Conservation (phyloP, 64 coral and sea anemone genomes). For the Dendrophyllia cribrosa region DNA sequence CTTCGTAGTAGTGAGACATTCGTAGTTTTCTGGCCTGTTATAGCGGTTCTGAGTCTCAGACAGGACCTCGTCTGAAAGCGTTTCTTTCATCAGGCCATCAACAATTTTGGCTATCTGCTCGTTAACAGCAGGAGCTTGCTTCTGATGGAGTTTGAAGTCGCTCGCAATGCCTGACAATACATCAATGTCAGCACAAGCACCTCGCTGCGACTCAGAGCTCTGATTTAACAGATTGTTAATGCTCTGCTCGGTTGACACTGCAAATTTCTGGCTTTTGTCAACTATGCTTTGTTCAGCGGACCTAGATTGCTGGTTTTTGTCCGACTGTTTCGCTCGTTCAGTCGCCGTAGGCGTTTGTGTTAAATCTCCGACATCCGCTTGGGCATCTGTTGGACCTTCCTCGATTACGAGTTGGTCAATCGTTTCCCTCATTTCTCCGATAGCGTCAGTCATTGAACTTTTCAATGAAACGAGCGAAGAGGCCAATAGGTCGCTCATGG, state of each 20-base stretch:
- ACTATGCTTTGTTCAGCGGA: background rate
- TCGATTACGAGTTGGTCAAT: too few species aligned
- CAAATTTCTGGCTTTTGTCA: background rate
- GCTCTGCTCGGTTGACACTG: background rate
- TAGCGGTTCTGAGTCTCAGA: conserved; percentile 32
- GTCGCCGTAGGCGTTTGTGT: too few species aligned
- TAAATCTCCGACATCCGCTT: too few species aligned
- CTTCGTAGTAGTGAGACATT: conserved; percentile 17
- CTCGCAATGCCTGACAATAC: conserved; percentile 42
- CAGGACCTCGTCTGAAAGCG: conserved; percentile 19
- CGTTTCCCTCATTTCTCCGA: too few species aligned
- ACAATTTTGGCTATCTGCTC: conserved; percentile 38
- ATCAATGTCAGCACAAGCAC: background rate
- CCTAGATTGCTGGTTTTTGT: conserved; percentile 35
- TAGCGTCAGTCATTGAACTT: too few species aligned
- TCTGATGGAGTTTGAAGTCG: conserved; percentile 32
- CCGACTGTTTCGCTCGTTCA: background rate
- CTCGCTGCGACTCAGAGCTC: background rate
- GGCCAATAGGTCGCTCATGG: too few species aligned
- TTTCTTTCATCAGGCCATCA: background rate
- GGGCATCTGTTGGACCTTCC: too few species aligned
- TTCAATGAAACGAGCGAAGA: too few species aligned
- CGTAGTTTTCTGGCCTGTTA: conserved; percentile 42
- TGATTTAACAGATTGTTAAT: background rate
- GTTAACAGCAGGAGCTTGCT: conserved; percentile 28